A percentile compares a stretch with the other conserved stretches of the same genome.
These are phyloP conservation scores for Xenus cinereus DNA, from an alignment of 2,113 vertebrate species.

Conservation along the genomic window DNA sequence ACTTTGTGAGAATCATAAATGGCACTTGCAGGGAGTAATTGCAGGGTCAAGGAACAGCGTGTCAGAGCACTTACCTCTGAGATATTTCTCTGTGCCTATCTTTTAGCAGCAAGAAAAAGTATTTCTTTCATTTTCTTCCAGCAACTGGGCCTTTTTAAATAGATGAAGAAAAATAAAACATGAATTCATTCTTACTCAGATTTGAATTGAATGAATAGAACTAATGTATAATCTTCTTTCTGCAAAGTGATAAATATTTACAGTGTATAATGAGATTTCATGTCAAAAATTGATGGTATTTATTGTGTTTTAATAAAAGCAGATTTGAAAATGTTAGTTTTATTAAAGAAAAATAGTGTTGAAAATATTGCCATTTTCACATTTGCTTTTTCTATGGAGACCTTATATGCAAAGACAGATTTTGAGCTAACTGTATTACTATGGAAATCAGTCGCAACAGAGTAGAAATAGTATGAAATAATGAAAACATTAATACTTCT, in stretches of 20 bases:
- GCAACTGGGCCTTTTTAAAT: slow-evolving; percentile 60
- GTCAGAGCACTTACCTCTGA: slow-evolving; percentile 13
- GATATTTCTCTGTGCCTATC: neutral
- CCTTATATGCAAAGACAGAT: slow-evolving; percentile 78
- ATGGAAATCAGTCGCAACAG: slow-evolving; percentile 79
- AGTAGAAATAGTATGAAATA: slow-evolving; percentile 78
- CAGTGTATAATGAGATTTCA: slow-evolving; percentile 78
- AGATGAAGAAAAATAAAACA: slow-evolving; percentile 74
- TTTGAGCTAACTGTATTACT: slow-evolving; percentile 82
- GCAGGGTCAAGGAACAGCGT: slow-evolving; percentile 12
- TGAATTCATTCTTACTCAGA: slow-evolving; percentile 71
- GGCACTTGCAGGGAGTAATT: slow-evolving; percentile 20
- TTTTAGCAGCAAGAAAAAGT: slow-evolving; percentile 2
- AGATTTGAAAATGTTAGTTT: slow-evolving; percentile 79
- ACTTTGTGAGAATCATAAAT: neutral
- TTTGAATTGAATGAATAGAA: slow-evolving; percentile 75
- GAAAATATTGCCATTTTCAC: slow-evolving; percentile 80
- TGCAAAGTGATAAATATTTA: slow-evolving; percentile 83
- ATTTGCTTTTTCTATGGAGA: slow-evolving; percentile 80
- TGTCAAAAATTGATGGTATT: slow-evolving; percentile 82
- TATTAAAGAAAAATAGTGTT: slow-evolving; percentile 79
- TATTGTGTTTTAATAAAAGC: slow-evolving; percentile 82
- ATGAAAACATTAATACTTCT: slow-evolving; percentile 80
- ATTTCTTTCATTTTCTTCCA: slow-evolving; percentile 33
- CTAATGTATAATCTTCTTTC: slow-evolving; percentile 74